Percentiles rank a stretch among this genome's conserved stretches.
These are phyloP conservation scores for Holacanthus passer DNA, from an alignment of 2,113 vertebrate species.

Conservation along the genomic window DNA sequence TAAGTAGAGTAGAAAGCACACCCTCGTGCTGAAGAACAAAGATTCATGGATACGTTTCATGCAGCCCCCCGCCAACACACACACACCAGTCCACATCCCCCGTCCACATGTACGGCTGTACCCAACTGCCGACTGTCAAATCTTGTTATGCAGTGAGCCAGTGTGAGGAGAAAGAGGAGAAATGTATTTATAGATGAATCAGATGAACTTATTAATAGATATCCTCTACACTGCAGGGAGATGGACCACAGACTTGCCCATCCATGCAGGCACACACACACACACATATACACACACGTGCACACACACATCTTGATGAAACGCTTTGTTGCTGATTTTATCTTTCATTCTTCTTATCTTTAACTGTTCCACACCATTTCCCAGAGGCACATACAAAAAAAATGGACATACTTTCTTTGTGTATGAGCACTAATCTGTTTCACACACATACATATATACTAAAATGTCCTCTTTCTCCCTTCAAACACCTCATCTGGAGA, in stretches of 20 bases:
- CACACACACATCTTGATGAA: conserved; percentile 47
- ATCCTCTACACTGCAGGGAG: conserved; percentile 66
- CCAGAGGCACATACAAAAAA: conserved; percentile 31
- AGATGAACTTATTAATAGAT: conserved; percentile 78
- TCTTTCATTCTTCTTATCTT: conserved; percentile 58
- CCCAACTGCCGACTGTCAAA: conserved; percentile 61
- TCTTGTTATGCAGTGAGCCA: conserved; percentile 52
- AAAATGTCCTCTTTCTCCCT: not conserved
- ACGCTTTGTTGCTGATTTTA: conserved; percentile 68
- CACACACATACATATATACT: conserved; percentile 35
- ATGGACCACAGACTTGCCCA: conserved; percentile 53
- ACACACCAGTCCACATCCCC: not conserved
- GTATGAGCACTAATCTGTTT: conserved; percentile 29
- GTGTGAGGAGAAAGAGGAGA: conserved; percentile 63
- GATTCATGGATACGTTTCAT: conserved; percentile 19
- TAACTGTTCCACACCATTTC: conserved; percentile 43
- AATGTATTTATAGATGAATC: conserved; percentile 81
- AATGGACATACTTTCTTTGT: conserved; percentile 16
- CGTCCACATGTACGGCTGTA: conserved; percentile 34
- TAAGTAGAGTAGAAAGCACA: conserved; percentile 32
- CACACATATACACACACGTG: conserved; percentile 26
- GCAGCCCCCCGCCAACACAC: not conserved
- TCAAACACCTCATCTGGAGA: not conserved
- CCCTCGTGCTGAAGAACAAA: conserved; percentile 33
- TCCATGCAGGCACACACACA: conserved; percentile 10